A percentile compares a stretch with the other conserved stretches of the same genome.
Evolutionary conservation across 2,113 vertebrate species (phyloP).

Genomic region (Poecile atricapillus): DNA sequence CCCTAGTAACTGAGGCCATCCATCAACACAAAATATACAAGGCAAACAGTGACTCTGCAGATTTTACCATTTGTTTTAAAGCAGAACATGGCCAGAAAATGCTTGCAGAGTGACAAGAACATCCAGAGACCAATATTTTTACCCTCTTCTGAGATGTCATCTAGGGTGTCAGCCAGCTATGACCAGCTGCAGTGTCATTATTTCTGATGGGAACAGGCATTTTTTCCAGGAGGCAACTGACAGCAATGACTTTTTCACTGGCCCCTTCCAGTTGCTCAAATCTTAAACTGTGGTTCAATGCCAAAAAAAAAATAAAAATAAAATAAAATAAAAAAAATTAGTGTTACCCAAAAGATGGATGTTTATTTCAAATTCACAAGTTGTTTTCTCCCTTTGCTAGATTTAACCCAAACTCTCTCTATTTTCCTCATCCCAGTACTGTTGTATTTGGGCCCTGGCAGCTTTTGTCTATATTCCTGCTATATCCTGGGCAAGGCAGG

Average conservation of each 20-base stretch:
- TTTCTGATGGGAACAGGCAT: background rate
- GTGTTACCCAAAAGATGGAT: background rate
- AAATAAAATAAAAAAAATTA: background rate
- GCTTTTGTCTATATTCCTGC: background rate
- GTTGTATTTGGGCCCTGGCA: background rate
- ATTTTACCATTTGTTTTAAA: background rate
- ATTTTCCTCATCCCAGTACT: background rate
- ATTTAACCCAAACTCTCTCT: background rate
- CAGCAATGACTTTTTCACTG: conserved; percentile 8
- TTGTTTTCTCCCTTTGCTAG: background rate
- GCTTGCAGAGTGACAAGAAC: background rate
- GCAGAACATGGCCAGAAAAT: rapidly evolving
- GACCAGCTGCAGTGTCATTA: background rate
- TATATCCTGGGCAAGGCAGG: background rate
- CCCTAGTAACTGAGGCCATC: background rate
- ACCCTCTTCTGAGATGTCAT: background rate
- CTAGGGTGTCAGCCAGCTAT: background rate
- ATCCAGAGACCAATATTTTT: conserved; percentile 21
- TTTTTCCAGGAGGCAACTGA: background rate
- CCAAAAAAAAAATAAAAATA: background rate
- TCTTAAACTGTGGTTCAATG: background rate
- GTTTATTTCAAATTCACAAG: background rate
- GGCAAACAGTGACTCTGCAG: background rate
- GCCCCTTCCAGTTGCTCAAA: background rate
- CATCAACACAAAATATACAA: background rate